phyloP scores from a whole-genome alignment of 2,113 vertebrate species.

The Neogobius melanostomus region DNA sequence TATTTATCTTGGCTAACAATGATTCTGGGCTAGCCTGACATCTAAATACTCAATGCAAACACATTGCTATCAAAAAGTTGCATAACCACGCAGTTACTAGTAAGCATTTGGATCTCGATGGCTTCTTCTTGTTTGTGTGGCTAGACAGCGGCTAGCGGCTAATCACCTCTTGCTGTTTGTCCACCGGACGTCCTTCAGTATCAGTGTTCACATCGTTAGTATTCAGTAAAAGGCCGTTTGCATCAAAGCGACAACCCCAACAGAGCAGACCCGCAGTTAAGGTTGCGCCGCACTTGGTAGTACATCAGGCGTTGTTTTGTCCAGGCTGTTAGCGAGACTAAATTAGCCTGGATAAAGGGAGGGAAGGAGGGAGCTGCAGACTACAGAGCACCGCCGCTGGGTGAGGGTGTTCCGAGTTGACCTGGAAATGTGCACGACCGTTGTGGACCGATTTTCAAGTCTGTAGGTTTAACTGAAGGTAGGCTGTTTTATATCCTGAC shows the following conservation, averaged over 20 bases:
- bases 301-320: conserved; percentile 21
- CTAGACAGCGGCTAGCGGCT: conserved; percentile 1
- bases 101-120: neutral
- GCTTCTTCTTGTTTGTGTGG: neutral
- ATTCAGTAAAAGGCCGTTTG: conserved; percentile 18
- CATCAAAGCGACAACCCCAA: conserved; percentile 4
- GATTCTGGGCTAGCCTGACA: neutral
- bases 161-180: conserved; percentile 21
- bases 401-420: conserved; percentile 14
- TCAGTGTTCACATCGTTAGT: conserved; percentile 13
- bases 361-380: conserved; percentile 20
- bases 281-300: conserved; percentile 28
- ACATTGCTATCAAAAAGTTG: no score
- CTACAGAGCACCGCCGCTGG: conserved; percentile 9
- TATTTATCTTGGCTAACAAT: no score
- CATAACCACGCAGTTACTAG: no score
- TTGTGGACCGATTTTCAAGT: conserved; percentile 8
- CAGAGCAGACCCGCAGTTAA: conserved; percentile 27
- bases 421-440: conserved; percentile 23
- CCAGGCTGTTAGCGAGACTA: conserved; percentile 20
- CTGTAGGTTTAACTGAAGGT: no score
- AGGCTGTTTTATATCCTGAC: no score
- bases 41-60: no score
- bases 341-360: conserved; percentile 26
- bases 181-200: conserved; percentile 21